These are phyloP conservation scores for Drosophila sucinea DNA, from an alignment of 1,140 invertebrate species.

Conservation along the genomic window DNA sequence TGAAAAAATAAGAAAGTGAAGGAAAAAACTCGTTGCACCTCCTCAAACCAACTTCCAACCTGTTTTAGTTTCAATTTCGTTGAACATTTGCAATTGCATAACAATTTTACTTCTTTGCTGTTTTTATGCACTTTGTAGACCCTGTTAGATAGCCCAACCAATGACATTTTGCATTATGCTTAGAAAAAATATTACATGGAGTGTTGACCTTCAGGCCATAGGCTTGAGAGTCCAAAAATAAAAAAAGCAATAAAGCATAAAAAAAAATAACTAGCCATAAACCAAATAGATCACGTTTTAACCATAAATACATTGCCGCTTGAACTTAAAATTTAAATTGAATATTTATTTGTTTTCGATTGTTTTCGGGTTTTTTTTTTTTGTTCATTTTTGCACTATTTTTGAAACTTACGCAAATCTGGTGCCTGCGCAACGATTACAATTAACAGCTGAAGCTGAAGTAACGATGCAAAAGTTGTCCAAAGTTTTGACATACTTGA, in stretches of 20 bases:
- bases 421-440: conserved; percentile 68
- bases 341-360: conserved; percentile 23
- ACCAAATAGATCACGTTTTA: conserved; percentile 69
- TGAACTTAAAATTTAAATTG: conserved; percentile 28
- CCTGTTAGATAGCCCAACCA: neutral
- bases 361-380: conserved; percentile 26
- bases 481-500: conserved; percentile 54
- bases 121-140: neutral
- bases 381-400: conserved; percentile 10
- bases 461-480: conserved; percentile 21
- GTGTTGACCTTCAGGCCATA: conserved; percentile 44
- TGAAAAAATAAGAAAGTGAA: conserved; percentile 2
- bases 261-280: conserved; percentile 46
- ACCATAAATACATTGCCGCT: conserved; percentile 53
- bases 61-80: conserved; percentile 16
- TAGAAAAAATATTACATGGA: conserved; percentile 57
- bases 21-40: conserved; percentile 10
- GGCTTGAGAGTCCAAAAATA: conserved; percentile 13
- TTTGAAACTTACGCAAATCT: conserved; percentile 80
- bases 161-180: conserved; percentile 15
- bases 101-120: conserved; percentile 16
- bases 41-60: neutral
- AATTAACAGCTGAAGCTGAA: conserved; percentile 64
- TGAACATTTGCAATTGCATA: conserved; percentile 18
- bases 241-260: conserved; percentile 33